Percentiles rank a stretch among this genome's conserved stretches.
These are phyloP conservation scores for Troides helena DNA, from an alignment of 2,888 invertebrate genomes.

Conservation along the genomic window DNA sequence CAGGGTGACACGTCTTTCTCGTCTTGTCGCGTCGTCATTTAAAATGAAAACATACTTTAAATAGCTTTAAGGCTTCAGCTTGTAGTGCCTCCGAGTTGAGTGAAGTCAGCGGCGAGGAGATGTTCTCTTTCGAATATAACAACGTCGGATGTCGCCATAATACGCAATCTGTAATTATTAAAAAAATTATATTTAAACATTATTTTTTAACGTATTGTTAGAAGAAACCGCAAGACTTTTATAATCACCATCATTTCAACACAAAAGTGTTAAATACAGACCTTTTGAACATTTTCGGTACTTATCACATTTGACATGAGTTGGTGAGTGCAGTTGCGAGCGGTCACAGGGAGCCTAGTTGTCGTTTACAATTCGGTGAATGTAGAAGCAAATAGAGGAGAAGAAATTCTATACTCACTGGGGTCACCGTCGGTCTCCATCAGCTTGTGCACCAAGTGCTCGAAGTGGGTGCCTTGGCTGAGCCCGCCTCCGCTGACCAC, in stretches of 20 bases:
- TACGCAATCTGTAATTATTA: conserved; percentile 84
- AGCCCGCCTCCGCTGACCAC: conserved; percentile 96
- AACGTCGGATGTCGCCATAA: conserved; percentile 96
- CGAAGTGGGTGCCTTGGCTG: conserved; percentile 96
- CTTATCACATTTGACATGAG: too few relatives aligned
- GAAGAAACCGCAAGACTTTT: too few relatives aligned
- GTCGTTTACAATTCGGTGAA: too few relatives aligned
- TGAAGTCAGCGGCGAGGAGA: conserved; percentile 93
- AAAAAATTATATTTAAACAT: neutral
- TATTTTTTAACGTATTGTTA: neutral
- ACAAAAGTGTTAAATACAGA: too few relatives aligned
- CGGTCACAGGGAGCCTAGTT: too few relatives aligned
- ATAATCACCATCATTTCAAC: too few relatives aligned
- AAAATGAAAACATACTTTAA: conserved; percentile 83
- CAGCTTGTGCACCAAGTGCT: conserved; percentile 95
- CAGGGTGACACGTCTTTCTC: too few relatives aligned
- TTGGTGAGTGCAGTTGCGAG: too few relatives aligned
- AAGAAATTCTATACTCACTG: conserved; percentile 73
- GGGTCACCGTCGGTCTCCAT: conserved; percentile 98
- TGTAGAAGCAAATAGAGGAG: too few relatives aligned
- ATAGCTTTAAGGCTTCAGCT: conserved; percentile 94
- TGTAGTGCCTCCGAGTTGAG: conserved; percentile 93
- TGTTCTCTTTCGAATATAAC: conserved; percentile 94
- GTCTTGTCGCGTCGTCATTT: too few relatives aligned
- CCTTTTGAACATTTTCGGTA: too few relatives aligned